These are phyloP conservation scores for Cryptus armator DNA, from an alignment of 2,888 invertebrate genomes.

Conservation along the genomic window DNA sequence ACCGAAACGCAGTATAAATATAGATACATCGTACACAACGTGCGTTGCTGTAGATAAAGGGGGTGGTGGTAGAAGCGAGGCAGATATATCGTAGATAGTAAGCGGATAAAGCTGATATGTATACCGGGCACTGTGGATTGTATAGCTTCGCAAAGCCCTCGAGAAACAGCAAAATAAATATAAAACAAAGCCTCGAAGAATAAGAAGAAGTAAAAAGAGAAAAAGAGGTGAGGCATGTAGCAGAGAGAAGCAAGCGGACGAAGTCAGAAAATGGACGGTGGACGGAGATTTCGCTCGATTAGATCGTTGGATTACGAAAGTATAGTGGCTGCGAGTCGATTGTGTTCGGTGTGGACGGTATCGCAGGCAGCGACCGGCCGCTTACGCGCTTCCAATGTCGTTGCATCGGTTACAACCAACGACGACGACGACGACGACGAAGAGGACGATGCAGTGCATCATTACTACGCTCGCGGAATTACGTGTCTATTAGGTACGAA, in stretches of 20 bases:
- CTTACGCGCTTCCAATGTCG: slow-evolving; percentile 62
- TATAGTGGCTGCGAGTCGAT: slow-evolving; percentile 70
- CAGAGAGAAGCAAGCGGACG: slow-evolving; percentile 38
- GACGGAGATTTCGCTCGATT: slow-evolving; percentile 71
- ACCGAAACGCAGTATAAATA: slow-evolving; percentile 40
- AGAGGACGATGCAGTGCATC: slow-evolving; percentile 58
- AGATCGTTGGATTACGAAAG: slow-evolving; percentile 75
- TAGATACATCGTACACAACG: slow-evolving; percentile 25
- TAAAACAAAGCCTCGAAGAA: slow-evolving; percentile 52
- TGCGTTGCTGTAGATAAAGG: slow-evolving; percentile 22
- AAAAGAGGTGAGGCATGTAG: slow-evolving; percentile 20
- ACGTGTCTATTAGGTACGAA: slow-evolving; percentile 68
- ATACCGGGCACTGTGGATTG: slow-evolving; percentile 35
- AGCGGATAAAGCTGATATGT: slow-evolving; percentile 55
- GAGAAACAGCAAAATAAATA: slow-evolving; percentile 46
- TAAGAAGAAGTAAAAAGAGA: slow-evolving; percentile 21
- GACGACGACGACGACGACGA: slow-evolving; percentile 51
- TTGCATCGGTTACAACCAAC: slow-evolving; percentile 37
- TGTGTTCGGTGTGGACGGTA: slow-evolving; percentile 61
- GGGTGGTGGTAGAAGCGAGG: slow-evolving; percentile 38
- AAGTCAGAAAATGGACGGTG: slow-evolving; percentile 53
- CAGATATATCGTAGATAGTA: slow-evolving; percentile 58
- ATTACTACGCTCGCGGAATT: slow-evolving; percentile 68
- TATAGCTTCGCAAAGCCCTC: slow-evolving; percentile 24
- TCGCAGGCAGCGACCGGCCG: slow-evolving; percentile 44